Evolutionary conservation across 2,797 vertebrate genomes (phyloP), one percentile per base, ranked within the genome.

Genomic region (Huso huso): DNA sequence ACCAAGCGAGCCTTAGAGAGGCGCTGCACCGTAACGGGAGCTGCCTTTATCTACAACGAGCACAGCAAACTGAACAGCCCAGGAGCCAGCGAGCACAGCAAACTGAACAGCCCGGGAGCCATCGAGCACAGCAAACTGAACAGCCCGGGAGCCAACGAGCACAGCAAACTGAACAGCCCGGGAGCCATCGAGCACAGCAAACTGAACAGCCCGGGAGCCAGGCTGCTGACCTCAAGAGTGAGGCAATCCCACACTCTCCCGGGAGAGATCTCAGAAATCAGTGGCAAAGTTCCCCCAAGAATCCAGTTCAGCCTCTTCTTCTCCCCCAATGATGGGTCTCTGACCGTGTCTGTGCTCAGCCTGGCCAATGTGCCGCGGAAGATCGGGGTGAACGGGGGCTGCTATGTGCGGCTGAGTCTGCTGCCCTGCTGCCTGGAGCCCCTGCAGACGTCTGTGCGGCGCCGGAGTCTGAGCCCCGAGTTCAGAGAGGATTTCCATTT

Each of bases 271-370:
- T 69, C 75, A 63, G 73, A 71, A 49, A n/a, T 57, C 13, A 59
- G 77, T 1, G 66, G 73, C 37, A 90, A 88, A 68, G 66, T 77
- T 0, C 70, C 76, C 53, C 82, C 88, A 7, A 72, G 81, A 1
- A 76, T 92, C 58, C 82, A 87, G 72, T 92, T 92, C 69, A 84
- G 86, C 0, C 60, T 91, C 67, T 77, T 83, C 67, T 89, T 88
- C 78, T 88, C 84, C 11, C 77, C 84, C 0, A 10, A 69, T 0
- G 70, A 78, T 4, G 79, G 85, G 70, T 82, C 76, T 49, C 77
- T 93, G 8, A 80, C 78, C 0, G 70, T 91, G 73, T 87, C 78
- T 49, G 81, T 89, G 71, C 73, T 90, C 60, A 79, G 88, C 2
- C 69, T 92, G 8, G 83, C 81, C 0, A 84, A 87, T 49, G 71